Conservation (phyloP, 2,888 invertebrate species). For the Bimastos eiseni region DNA sequence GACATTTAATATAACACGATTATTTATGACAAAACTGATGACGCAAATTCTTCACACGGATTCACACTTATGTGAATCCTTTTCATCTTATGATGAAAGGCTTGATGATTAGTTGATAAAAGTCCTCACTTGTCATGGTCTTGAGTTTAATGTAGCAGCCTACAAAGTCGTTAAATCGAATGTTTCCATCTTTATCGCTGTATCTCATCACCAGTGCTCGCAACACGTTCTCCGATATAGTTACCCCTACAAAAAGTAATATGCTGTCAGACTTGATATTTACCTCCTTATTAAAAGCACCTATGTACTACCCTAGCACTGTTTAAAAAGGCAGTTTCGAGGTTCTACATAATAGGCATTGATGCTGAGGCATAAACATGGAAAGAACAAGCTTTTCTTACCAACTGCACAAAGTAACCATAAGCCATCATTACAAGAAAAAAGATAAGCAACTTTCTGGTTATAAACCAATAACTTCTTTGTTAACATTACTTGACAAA, state of each 20-base stretch:
- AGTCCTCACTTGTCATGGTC: constrained; percentile 83
- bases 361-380: background rate
- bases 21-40: background rate
- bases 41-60: background rate
- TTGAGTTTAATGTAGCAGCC: constrained; percentile 90
- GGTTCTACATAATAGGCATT: too few relatives aligned
- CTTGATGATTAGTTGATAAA: too few relatives aligned
- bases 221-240: constrained; percentile 1
- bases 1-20: background rate
- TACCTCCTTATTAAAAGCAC: background rate
- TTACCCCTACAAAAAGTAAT: background rate
- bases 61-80: background rate
- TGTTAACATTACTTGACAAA: background rate
- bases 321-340: background rate
- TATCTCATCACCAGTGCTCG: constrained; percentile 37
- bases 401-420: background rate
- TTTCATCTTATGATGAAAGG: too few relatives aligned
- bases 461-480: background rate
- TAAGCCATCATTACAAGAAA: background rate
- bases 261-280: background rate
- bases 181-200: constrained; percentile 76
- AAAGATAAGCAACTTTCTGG: background rate
- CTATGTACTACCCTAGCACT: background rate
- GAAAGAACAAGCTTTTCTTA: background rate
- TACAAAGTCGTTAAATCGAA: constrained; percentile 91